phyloP scores from a whole-genome alignment of 2,113 vertebrate genomes.

The Melanostigma gelatinosum region DNA sequence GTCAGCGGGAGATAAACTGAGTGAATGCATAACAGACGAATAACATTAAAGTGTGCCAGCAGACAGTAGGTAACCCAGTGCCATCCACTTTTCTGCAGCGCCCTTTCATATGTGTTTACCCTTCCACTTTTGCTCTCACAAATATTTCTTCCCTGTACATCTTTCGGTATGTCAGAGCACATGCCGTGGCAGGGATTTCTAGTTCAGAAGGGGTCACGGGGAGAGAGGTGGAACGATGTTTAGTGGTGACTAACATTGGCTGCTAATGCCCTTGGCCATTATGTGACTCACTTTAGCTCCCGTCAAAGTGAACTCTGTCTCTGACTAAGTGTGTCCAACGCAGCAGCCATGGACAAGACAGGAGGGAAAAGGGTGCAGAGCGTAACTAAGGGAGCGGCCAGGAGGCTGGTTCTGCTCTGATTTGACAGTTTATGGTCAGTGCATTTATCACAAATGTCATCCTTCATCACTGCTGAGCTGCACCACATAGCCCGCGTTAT shows the following conservation, averaged over 20 bases:
- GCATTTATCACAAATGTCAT: constrained; percentile 81
- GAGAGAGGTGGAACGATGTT: constrained; percentile 61
- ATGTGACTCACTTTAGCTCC: constrained; percentile 72
- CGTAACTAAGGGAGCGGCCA: constrained; percentile 65
- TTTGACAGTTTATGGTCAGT: constrained; percentile 82
- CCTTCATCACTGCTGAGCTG: constrained; percentile 64
- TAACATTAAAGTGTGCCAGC: constrained; percentile 54
- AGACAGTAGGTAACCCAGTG: constrained; percentile 53
- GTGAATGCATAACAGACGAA: constrained; percentile 66
- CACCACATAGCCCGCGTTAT: constrained; percentile 27
- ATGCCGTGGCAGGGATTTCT: constrained; percentile 9
- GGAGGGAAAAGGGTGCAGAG: constrained; percentile 57
- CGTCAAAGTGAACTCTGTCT: constrained; percentile 70
- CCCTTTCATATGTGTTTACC: constrained; percentile 57
- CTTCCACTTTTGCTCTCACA: constrained; percentile 13
- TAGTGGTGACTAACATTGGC: constrained; percentile 71
- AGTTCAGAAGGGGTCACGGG: constrained; percentile 36
- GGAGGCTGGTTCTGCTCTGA: constrained; percentile 64
- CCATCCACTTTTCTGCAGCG: constrained; percentile 33
- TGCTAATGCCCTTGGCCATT: constrained; percentile 63
- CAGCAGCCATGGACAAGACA: constrained; percentile 58
- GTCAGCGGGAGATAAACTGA: constrained; percentile 74
- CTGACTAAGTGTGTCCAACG: constrained; percentile 71
- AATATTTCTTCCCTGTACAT: not conserved
- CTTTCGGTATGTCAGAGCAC: constrained; percentile 24